Base-by-base conservation (phyloP, 2,797 vertebrate genomes). In the Intellagama lesueurii region DNA sequence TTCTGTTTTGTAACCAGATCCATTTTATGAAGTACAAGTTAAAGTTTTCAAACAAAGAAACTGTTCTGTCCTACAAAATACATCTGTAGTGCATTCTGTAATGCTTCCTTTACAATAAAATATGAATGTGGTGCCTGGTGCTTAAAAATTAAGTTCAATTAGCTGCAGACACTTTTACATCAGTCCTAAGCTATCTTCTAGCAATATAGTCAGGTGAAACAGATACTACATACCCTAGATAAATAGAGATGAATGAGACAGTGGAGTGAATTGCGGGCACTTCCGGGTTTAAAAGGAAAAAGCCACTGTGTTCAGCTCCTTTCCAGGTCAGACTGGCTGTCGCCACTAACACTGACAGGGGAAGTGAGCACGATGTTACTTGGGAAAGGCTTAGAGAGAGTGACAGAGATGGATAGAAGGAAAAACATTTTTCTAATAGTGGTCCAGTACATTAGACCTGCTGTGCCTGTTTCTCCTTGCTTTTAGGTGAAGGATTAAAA, bases 271-370 rank as follows among this genome's bases (percentile, higher is more conserved):
- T 95, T 95, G 94, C 93, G 94, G 94, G 93, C 91, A 90, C 93
- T 96, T 97, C 95, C 91, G 91, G 93, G 32, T 92, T 93, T 92
- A 90, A 91, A 88, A 93, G 90, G 92, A 96, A 94, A 95, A 93
- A 96, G 95, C 95, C 52, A 91, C 96, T 94, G 95, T 91, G 92
- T 88, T 86, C 94, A 81, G 94, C 90, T 93, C 96, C 96, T 96
- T 97, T 96, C 96, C 96, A 96, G 97, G 97, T 97, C 97, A 98
- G 97, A 98, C 98, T 97, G 97, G 93, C 97, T 97, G 97, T 97
- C 94, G 96, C 98, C 96, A 97, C 22, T 91, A 93, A 89, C 1
- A 91, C 96, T 95, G 94, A 94, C 91, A 95, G 94, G 86, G 91
- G 96, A 92, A 92, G 91, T 84, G 91, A 94, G 28, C 91, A 88